These are phyloP conservation scores for Hymenochirus boettgeri DNA, from an alignment of 2,113 vertebrate species.

Conservation along the genomic window DNA sequence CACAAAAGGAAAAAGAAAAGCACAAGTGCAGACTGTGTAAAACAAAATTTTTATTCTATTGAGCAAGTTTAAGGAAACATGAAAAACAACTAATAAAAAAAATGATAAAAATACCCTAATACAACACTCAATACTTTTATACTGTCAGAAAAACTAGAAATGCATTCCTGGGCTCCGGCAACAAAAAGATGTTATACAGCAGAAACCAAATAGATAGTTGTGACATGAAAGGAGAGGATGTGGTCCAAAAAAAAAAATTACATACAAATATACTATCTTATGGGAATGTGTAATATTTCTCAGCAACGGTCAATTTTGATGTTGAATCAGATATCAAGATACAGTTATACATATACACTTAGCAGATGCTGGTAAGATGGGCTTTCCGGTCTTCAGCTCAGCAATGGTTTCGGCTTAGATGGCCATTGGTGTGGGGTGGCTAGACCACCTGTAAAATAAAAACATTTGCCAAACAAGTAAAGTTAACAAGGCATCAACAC, in stretches of 20 bases:
- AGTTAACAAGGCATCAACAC: background rate
- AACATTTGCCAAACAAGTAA: background rate
- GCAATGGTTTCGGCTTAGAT: slow-evolving; percentile 28
- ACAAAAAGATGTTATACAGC: background rate
- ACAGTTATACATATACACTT: background rate
- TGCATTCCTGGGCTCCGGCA: background rate
- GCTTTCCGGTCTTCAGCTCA: slow-evolving; percentile 18
- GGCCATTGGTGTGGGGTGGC: background rate
- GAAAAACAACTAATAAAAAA: slow-evolving; percentile 9
- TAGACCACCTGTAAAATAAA: slow-evolving; percentile 31
- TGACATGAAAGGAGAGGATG: too few relatives aligned
- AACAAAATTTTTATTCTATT: slow-evolving; percentile 25
- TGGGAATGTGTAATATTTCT: slow-evolving; percentile 20
- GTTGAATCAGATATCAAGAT: slow-evolving; percentile 5
- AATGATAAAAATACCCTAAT: background rate
- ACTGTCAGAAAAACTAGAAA: background rate
- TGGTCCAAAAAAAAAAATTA: background rate
- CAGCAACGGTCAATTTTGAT: background rate
- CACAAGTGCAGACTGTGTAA: slow-evolving; percentile 9
- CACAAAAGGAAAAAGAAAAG: background rate
- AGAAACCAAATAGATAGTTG: slow-evolving; percentile 22
- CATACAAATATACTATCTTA: background rate
- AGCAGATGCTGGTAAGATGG: background rate
- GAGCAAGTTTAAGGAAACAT: slow-evolving; percentile 15
- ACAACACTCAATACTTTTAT: background rate